Evolutionary conservation across 2,113 vertebrate species (phyloP).

Genomic region (Clarias batrachus): DNA sequence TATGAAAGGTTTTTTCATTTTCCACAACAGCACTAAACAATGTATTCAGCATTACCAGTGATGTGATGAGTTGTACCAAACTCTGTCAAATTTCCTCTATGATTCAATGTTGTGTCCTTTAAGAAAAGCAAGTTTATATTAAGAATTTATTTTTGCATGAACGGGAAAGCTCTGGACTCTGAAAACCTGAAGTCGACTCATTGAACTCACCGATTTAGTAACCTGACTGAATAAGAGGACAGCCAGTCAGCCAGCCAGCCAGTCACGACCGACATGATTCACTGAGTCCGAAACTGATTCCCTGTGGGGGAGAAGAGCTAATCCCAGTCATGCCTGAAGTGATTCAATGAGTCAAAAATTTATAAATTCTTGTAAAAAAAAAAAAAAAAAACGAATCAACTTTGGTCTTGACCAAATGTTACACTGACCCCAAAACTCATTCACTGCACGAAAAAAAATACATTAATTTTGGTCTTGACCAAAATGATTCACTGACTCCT

Average conservation of each 20-base stretch:
- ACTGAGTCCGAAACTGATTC: not conserved
- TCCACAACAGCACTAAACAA: too few relatives aligned
- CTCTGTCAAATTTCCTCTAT: too few relatives aligned
- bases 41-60: too few relatives aligned
- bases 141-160: not conserved
- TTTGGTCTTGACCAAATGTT: not conserved
- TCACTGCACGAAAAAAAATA: not conserved
- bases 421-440: not conserved
- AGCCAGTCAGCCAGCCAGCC: not conserved
- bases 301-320: not conserved
- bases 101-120: not conserved
- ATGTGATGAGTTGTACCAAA: too few relatives aligned
- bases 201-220: too few relatives aligned
- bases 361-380: not conserved
- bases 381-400: not conserved
- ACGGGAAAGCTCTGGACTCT: not conserved
- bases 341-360: not conserved
- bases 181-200: not conserved
- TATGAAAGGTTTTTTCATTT: too few relatives aligned
- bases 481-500: not conserved
- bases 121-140: not conserved
- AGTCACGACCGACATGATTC: not conserved
- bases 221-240: not conserved
- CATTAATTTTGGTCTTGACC: not conserved
- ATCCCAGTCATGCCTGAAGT: not conserved